These are phyloP conservation scores for Thera britannica DNA, from an alignment of 2,888 invertebrate species.

Conservation along the genomic window DNA sequence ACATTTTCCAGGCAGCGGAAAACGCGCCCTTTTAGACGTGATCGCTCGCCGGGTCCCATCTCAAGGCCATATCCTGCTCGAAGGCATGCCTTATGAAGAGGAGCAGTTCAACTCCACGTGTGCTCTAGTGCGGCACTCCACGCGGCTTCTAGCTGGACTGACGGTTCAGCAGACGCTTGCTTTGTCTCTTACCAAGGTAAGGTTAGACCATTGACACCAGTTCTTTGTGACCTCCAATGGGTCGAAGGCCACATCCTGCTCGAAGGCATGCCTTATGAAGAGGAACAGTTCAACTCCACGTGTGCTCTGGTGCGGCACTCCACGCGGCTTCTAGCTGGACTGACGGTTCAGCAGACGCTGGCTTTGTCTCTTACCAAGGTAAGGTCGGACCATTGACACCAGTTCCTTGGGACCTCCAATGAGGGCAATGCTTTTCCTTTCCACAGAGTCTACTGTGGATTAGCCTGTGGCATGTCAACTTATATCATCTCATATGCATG, in stretches of 20 bases:
- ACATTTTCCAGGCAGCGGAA: slow-evolving; percentile 91
- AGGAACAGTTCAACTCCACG: slow-evolving; percentile 92
- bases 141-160: slow-evolving; percentile 92
- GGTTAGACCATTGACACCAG: not conserved
- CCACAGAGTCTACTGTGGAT: too few species aligned
- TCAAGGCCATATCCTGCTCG: slow-evolving; percentile 94
- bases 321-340: slow-evolving; percentile 92
- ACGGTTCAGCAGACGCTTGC: slow-evolving; percentile 95
- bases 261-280: slow-evolving; percentile 93
- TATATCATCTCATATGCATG: too few species aligned
- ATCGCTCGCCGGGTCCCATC: slow-evolving; percentile 93
- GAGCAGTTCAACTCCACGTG: slow-evolving; percentile 94
- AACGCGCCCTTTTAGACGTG: slow-evolving; percentile 96
- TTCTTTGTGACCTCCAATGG: too few species aligned
- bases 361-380: slow-evolving; percentile 92
- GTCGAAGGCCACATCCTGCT: slow-evolving; percentile 94
- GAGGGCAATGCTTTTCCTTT: too few species aligned
- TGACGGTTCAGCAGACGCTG: slow-evolving; percentile 95
- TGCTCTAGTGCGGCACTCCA: slow-evolving; percentile 94
- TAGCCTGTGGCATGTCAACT: too few species aligned
- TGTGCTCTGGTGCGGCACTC: slow-evolving; percentile 96
- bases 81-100: slow-evolving; percentile 92
- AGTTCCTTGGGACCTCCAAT: too few species aligned
- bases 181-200: slow-evolving; percentile 91
- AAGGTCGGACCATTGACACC: slow-evolving; percentile 24